Conservation (phyloP, 2,797 vertebrate species). For the Dallia pectoralis region DNA sequence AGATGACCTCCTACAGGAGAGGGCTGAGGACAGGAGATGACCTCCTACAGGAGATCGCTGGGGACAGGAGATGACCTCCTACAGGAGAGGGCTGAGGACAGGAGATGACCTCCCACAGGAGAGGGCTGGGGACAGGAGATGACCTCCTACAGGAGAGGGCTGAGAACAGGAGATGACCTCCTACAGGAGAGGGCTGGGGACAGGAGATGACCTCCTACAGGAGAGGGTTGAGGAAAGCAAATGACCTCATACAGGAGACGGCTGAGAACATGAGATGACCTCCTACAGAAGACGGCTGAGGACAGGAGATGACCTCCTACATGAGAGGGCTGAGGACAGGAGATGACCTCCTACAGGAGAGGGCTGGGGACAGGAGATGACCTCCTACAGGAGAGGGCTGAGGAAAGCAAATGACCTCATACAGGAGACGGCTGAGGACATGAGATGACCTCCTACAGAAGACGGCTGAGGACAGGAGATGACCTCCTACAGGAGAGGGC, state of each 20-base stretch:
- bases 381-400: no score
- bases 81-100: not conserved
- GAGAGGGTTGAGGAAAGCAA: constrained; percentile 28
- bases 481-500: no score
- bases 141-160: no score
- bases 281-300: constrained; percentile 8
- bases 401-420: no score
- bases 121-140: constrained; percentile 21
- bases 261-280: no score
- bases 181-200: constrained; percentile 24
- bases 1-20: no score
- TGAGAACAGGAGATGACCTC: constrained; percentile 5
- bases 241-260: no score
- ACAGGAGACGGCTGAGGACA: not conserved
- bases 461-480: constrained; percentile 21
- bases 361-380: no score
- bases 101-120: constrained; percentile 15
- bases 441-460: constrained; percentile 15
- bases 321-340: constrained; percentile 19
- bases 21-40: not conserved
- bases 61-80: no score
- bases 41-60: constrained; percentile 18
- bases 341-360: no score
- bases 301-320: constrained; percentile 12
- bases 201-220: no score